A percentile compares a stretch with the other conserved stretches of the same genome.
These are phyloP conservation scores for Piaya cayana DNA, from an alignment of 2,113 vertebrate species.

Conservation along the genomic window DNA sequence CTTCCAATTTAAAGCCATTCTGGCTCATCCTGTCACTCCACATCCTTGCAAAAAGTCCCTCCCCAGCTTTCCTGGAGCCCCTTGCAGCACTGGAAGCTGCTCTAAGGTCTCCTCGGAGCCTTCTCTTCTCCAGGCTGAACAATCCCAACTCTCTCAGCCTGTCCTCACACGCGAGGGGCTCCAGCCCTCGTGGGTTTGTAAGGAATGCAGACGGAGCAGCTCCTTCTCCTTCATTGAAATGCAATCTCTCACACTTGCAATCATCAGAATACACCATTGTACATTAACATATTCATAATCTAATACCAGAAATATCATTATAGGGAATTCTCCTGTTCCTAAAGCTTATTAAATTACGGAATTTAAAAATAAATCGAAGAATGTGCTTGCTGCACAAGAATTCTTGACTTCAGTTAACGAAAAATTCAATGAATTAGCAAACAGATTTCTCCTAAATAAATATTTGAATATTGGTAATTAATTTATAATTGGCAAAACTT, in stretches of 20 bases:
- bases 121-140: no score
- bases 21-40: no score
- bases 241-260: not conserved
- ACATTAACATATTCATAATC: not conserved
- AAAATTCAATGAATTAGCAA: not conserved
- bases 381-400: not conserved
- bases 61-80: no score
- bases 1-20: no score
- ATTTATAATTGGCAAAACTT: not conserved
- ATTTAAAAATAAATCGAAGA: not conserved
- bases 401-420: not conserved
- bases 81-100: no score
- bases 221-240: not conserved
- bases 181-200: not conserved
- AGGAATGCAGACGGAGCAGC: not conserved
- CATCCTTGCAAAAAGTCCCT: no score
- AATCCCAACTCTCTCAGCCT: no score
- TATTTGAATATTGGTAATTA: not conserved
- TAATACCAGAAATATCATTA: not conserved
- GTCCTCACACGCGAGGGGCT: no score
- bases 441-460: not conserved
- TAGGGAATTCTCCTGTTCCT: not conserved
- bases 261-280: not conserved
- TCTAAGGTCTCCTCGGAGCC: no score
- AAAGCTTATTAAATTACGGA: not conserved